These are phyloP conservation scores for Erebia epiphron DNA, from an alignment of 2,888 invertebrate genomes.

Conservation along the genomic window DNA sequence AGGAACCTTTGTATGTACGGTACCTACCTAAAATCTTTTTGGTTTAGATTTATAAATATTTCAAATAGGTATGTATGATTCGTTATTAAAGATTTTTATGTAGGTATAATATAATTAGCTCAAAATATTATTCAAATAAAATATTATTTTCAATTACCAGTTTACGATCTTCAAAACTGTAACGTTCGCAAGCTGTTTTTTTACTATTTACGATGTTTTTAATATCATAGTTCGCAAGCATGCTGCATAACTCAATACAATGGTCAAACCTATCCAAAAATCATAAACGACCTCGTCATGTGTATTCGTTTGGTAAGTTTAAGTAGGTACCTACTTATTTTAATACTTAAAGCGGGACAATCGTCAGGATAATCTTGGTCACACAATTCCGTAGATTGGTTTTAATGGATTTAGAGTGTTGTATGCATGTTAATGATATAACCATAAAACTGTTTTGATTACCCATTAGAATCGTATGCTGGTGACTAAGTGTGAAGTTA, in stretches of 20 bases:
- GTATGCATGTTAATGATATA: conserved; percentile 65
- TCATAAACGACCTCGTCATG: conserved; percentile 18
- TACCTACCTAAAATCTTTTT: too few relatives aligned
- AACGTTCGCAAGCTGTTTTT: too few relatives aligned
- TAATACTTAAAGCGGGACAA: conserved; percentile 50
- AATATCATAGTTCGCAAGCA: too few relatives aligned
- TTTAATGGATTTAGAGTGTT: conserved; percentile 74
- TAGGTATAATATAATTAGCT: too few relatives aligned
- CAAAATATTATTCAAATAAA: too few relatives aligned
- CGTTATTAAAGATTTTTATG: too few relatives aligned
- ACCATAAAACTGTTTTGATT: conserved; percentile 39
- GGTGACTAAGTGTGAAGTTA: conserved; percentile 22
- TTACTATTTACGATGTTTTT: too few relatives aligned
- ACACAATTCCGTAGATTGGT: conserved; percentile 64
- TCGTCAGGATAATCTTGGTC: conserved; percentile 55
- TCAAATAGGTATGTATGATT: too few relatives aligned
- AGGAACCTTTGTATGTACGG: too few relatives aligned
- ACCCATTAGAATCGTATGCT: conserved; percentile 12
- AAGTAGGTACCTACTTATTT: not conserved
- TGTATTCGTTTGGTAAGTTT: not conserved
- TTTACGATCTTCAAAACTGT: too few relatives aligned
- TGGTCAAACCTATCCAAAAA: conserved; percentile 11
- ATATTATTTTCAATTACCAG: too few relatives aligned
- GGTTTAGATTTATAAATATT: too few relatives aligned
- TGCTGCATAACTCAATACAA: not conserved